Base-by-base conservation (phyloP, 2,797 vertebrate genomes). In the Phrynocephalus forsythii region DNA sequence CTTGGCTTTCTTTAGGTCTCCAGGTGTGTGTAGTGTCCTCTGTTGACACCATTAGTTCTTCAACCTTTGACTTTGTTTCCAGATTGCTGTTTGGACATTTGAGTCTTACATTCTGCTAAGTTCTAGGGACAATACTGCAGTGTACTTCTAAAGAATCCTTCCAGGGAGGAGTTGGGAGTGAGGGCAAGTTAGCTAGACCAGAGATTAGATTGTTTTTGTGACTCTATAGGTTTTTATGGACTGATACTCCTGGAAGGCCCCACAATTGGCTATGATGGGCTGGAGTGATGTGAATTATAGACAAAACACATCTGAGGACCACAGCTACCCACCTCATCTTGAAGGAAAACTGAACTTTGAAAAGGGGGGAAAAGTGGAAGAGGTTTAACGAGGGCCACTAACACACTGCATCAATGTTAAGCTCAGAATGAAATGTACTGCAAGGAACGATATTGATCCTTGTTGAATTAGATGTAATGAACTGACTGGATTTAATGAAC, bases 401-500 rank as follows among this genome's bases (percentile, higher is more conserved):
- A 60, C 75, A 52, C 22, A 80, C 52, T 7, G 68, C 66, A 88
- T 84, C 83, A 75, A 80, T 80, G 75, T 80, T 75, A 24, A 67
- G 38, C 78, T 76, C 52, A 44, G 77, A 75, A 73, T 76, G 63
- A 68, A 85, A 79, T 60, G 60, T 56, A 85, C 83, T 20, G 24
- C 84, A 88, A 73, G 11, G 78, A 85, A 48, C 6, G 28, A 7
- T 67, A 88, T 88, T 18, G 77, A 85, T 76, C 77, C 24, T 16
- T 52, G 71, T 75, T 76, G 78, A 88, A 85, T 76, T 76, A 80
- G 44, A 84, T 75, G 50, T 88, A 85, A 67, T 66, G 83, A 81
- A 85, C 87, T 85, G 78, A 28, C 69, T 83, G 66, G 68, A 63
- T 66, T 79, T 88, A 88, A 88, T 85, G 69, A 75, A 88, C 87